Percentiles rank a stretch among this genome's conserved stretches.
Evolutionary conservation across 1,140 invertebrate species (phyloP).

Genomic region (Subanguina moxae): DNA sequence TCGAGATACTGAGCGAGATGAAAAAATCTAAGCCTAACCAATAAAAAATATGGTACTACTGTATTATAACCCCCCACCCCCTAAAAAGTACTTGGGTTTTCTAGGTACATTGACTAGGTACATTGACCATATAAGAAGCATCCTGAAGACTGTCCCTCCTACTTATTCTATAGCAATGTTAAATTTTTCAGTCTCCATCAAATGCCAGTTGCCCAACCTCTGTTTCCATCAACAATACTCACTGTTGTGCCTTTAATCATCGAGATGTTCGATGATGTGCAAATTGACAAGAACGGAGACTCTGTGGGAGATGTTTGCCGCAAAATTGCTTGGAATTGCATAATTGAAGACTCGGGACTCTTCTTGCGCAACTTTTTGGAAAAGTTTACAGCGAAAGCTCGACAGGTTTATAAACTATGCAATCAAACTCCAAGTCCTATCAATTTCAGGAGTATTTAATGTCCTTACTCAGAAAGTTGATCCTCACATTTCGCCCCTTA

Average conservation of each 20-base stretch:
- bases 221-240: constrained; percentile 93
- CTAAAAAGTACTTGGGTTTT: no score
- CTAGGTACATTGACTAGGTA: no score
- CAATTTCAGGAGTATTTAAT: constrained; percentile 77
- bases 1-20: no score
- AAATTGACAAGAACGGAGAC: constrained; percentile 84
- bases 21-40: no score
- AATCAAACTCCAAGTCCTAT: neutral
- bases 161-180: no score
- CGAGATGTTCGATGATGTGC: constrained; percentile 86
- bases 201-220: constrained; percentile 79
- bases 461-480: constrained; percentile 80
- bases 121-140: no score
- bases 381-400: constrained; percentile 80
- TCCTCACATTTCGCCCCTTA: constrained; percentile 83
- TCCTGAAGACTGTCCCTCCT: no score
- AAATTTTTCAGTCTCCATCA: neutral
- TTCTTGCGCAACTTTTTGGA: constrained; percentile 93
- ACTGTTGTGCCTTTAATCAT: constrained; percentile 90
- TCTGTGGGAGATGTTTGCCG: constrained; percentile 66
- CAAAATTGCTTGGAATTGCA: constrained; percentile 84
- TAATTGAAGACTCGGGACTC: constrained; percentile 93
- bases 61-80: no score
- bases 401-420: constrained; percentile 65
- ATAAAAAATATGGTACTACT: no score